phyloP scores from a whole-genome alignment of 2,113 vertebrate genomes.

The Felis chaus region DNA sequence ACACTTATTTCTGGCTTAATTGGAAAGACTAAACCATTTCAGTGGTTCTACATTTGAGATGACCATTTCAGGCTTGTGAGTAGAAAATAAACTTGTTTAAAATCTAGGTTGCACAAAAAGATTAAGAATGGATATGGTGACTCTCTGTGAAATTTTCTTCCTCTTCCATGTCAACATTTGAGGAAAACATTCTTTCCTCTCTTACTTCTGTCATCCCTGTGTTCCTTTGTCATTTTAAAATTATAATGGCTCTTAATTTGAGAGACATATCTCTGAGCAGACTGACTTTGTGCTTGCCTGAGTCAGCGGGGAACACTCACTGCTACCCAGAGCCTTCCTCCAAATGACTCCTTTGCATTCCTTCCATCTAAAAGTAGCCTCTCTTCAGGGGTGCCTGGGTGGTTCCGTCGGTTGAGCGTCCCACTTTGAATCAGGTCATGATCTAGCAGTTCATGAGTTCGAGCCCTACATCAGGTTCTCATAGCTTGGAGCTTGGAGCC shows the following conservation, averaged over 20 bases:
- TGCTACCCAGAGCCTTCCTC: not conserved
- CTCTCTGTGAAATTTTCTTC: not conserved
- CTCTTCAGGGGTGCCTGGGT: no score
- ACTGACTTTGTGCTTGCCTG: not conserved
- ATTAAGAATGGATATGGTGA: not conserved
- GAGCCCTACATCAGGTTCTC: no score
- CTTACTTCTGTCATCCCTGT: not conserved
- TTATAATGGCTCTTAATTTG: not conserved
- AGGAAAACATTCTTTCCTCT: not conserved
- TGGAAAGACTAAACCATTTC: not conserved
- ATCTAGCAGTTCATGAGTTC: no score
- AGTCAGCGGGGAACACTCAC: not conserved
- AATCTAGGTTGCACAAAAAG: not conserved
- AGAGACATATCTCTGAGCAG: not conserved
- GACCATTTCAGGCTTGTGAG: not conserved
- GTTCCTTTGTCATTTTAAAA: not conserved
- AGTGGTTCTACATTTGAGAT: not conserved
- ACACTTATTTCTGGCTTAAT: no score
- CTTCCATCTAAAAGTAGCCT: not conserved
- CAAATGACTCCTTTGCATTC: not conserved
- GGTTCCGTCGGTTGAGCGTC: no score
- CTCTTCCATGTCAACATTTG: not conserved
- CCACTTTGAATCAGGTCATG: no score
- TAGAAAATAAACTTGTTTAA: not conserved
- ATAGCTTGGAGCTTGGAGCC: no score